phyloP scores from a whole-genome alignment of 2,888 invertebrate genomes.

The Linyphia triangularis region DNA sequence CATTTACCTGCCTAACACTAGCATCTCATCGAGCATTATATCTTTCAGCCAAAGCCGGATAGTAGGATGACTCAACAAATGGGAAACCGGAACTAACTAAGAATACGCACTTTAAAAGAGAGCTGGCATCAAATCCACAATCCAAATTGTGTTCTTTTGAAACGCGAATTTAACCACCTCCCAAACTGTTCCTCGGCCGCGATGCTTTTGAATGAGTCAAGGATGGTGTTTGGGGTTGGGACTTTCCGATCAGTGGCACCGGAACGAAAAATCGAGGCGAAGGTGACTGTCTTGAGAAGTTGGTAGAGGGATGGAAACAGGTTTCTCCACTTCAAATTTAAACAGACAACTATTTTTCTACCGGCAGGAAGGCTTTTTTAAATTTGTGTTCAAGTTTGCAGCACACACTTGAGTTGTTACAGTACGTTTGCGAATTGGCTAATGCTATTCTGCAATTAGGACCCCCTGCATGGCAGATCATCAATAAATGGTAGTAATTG shows the following conservation, averaged over 20 bases:
- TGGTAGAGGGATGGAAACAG: constrained; percentile 49
- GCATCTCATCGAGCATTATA: too few species aligned
- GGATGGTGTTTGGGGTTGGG: constrained; percentile 1
- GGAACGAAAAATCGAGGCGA: constrained; percentile 68
- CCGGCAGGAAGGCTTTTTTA: neutral
- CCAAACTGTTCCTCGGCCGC: neutral
- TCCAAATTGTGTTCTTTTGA: neutral
- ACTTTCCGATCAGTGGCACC: constrained; percentile 57
- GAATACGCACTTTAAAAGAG: neutral
- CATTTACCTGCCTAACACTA: too few species aligned
- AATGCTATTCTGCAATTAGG: neutral
- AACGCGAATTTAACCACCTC: neutral
- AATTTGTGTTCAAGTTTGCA: neutral
- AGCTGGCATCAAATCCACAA: neutral
- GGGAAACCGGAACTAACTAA: constrained; percentile 39
- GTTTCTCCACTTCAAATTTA: constrained; percentile 56
- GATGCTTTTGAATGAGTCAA: constrained; percentile 44
- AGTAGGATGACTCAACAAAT: constrained; percentile 8
- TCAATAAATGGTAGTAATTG: neutral
- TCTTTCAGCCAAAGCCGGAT: neutral
- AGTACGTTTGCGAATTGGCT: neutral
- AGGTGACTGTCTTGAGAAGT: constrained; percentile 56
- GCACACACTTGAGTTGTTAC: neutral
- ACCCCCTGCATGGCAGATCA: neutral
- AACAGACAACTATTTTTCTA: neutral